Evolutionary conservation across 2,888 invertebrate species (phyloP).

Genomic region (Perdita meconis): DNA sequence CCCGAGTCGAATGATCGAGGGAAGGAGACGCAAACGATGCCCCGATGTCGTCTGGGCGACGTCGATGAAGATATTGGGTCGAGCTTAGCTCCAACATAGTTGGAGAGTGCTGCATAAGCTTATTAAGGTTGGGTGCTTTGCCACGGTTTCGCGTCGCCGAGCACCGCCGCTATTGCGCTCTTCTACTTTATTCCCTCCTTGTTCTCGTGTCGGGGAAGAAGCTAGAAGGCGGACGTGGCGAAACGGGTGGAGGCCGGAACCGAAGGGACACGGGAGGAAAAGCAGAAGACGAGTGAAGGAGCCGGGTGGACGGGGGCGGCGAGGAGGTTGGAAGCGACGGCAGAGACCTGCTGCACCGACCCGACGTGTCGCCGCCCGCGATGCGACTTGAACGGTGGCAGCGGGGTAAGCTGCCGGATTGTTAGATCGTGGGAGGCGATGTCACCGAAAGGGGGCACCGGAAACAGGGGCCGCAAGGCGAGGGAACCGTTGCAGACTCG

Average conservation of each 20-base stretch:
- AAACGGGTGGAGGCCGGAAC: slow-evolving; percentile 36
- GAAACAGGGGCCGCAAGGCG: slow-evolving; percentile 35
- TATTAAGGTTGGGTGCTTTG: slow-evolving; percentile 77
- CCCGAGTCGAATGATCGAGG: slow-evolving; percentile 12
- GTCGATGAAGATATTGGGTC: slow-evolving; percentile 67
- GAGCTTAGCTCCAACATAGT: slow-evolving; percentile 70
- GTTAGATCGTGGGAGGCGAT: slow-evolving; percentile 62
- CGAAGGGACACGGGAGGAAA: slow-evolving; percentile 17
- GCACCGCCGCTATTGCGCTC: slow-evolving; percentile 47
- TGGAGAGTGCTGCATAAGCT: slow-evolving; percentile 83
- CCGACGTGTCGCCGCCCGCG: slow-evolving; percentile 46
- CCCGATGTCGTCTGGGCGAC: slow-evolving; percentile 59
- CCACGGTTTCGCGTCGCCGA: slow-evolving; percentile 62
- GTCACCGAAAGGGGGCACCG: slow-evolving; percentile 53
- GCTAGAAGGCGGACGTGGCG: slow-evolving; percentile 36
- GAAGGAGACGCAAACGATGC: slow-evolving; percentile 23
- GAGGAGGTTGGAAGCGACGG: too few species aligned
- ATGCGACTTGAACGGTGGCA: slow-evolving; percentile 50
- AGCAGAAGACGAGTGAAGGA: slow-evolving; percentile 21
- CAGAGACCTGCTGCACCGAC: slow-evolving; percentile 57
- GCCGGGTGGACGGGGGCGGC: too few species aligned
- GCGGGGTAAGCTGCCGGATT: slow-evolving; percentile 52
- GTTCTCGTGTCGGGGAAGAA: slow-evolving; percentile 41
- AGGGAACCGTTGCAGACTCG: slow-evolving; percentile 47
- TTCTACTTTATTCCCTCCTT: slow-evolving; percentile 46